Evolutionary conservation across 2,113 vertebrate species (phyloP).

Genomic region (Delphinus delphis): DNA sequence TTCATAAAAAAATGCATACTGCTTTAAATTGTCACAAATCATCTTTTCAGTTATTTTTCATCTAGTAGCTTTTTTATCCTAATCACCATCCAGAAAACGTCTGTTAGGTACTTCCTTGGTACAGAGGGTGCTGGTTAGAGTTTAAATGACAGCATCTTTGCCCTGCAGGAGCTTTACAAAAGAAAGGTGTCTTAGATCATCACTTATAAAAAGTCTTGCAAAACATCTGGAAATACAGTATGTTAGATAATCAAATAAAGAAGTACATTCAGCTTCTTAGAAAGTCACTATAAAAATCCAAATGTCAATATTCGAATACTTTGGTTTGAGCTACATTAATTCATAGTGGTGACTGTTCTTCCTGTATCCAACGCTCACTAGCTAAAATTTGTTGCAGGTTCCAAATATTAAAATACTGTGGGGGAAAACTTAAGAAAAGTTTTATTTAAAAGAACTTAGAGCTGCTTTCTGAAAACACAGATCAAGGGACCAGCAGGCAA

Average conservation of each 20-base stretch:
- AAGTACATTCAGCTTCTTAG: conserved; percentile 8
- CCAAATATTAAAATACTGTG: conserved; percentile 36
- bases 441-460: conserved; percentile 39
- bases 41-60: conserved; percentile 8
- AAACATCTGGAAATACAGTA: conserved; percentile 13
- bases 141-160: background rate
- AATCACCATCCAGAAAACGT: conserved; percentile 34
- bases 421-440: background rate
- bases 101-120: background rate
- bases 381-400: background rate
- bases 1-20: background rate
- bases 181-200: background rate
- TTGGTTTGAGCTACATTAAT: background rate
- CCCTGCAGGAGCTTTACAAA: conserved; percentile 1
- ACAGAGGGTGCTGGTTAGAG: background rate
- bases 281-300: background rate
- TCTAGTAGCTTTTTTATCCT: background rate
- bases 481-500: background rate
- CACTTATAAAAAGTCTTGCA: background rate
- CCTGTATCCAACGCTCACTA: background rate
- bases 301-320: background rate
- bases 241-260: background rate
- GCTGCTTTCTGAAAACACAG: conserved; percentile 22
- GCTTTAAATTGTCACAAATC: background rate
- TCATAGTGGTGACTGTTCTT: background rate